A percentile compares a stretch with the other conserved stretches of the same genome.
phyloP scores from a whole-genome alignment of 1,140 invertebrate genomes.

The Zophobas atratus region DNA sequence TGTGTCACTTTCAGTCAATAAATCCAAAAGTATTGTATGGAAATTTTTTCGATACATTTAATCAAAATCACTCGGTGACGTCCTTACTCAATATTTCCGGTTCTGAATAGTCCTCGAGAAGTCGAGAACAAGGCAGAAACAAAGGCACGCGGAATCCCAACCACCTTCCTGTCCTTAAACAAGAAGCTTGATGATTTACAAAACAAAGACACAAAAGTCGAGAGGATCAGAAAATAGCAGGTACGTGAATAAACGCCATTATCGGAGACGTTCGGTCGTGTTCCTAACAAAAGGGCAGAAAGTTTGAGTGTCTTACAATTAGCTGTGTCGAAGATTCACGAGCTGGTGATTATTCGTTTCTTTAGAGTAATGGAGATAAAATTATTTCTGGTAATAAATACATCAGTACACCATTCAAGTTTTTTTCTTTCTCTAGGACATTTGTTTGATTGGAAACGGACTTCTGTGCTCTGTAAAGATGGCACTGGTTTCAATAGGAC shows the following conservation, averaged over 20 bases:
- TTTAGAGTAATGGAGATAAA: neutral
- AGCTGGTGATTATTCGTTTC: constrained; percentile 1
- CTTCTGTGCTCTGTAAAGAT: constrained; percentile 19
- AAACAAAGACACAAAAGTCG: constrained; percentile 45
- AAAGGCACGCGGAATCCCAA: constrained; percentile 32
- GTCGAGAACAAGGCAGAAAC: constrained; percentile 31
- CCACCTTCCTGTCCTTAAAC: constrained; percentile 45
- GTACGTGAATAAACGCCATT: constrained; percentile 47
- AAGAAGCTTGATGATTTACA: constrained; percentile 24
- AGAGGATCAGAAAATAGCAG: constrained; percentile 45
- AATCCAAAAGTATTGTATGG: constrained; percentile 14
- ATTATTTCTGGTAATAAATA: constrained; percentile 45
- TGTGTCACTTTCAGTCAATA: neutral
- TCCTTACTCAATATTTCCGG: constrained; percentile 48
- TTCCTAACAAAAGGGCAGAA: constrained; percentile 33
- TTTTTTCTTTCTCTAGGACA: neutral
- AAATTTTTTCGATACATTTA: constrained; percentile 21
- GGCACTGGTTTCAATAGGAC: constrained; percentile 8
- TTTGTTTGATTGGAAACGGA: constrained; percentile 12
- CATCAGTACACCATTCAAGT: neutral
- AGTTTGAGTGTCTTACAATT: constrained; percentile 21
- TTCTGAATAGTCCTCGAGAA: constrained; percentile 13
- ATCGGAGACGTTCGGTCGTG: constrained; percentile 36
- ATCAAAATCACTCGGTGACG: constrained; percentile 28
- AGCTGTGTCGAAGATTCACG: neutral